Evolutionary conservation across 2,113 vertebrate species (phyloP).

Genomic region (Rhea pennata): DNA sequence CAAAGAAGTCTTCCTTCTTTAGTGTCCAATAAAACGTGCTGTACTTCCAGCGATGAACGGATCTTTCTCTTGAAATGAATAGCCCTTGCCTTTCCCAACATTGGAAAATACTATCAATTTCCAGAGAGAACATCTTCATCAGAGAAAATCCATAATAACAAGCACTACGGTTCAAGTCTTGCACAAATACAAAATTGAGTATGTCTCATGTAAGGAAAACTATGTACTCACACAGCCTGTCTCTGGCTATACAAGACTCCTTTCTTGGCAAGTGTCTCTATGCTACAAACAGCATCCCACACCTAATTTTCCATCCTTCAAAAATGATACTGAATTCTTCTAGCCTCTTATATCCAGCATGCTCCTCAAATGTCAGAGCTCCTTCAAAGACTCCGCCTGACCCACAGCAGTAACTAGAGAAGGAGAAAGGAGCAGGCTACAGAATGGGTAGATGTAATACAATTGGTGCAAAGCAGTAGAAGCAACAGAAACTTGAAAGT

Average conservation of each 20-base stretch:
- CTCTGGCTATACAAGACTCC: not conserved
- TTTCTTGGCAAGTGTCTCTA: not conserved
- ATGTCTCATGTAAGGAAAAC: not conserved
- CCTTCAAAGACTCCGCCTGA: not conserved
- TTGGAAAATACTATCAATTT: not conserved
- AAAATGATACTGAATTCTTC: not conserved
- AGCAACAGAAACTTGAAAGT: not conserved
- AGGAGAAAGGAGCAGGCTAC: not conserved
- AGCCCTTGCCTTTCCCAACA: not conserved
- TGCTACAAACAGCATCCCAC: not conserved
- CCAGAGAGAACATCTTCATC: not conserved
- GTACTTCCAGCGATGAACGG: not conserved
- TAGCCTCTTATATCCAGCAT: not conserved
- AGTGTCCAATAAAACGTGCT: not conserved
- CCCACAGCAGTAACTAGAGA: not conserved
- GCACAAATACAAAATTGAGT: not conserved
- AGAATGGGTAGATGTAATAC: not conserved
- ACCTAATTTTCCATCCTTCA: not conserved
- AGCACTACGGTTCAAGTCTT: not conserved
- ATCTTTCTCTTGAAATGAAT: rapidly evolving
- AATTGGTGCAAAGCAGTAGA: not conserved
- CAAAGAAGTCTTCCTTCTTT: not conserved
- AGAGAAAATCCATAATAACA: not conserved
- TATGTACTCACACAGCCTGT: not conserved
- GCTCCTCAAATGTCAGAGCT: not conserved